A percentile compares a stretch with the other conserved stretches of the same genome.
Conservation (phyloP, 2,113 vertebrate genomes). For the Catharus minimus region DNA sequence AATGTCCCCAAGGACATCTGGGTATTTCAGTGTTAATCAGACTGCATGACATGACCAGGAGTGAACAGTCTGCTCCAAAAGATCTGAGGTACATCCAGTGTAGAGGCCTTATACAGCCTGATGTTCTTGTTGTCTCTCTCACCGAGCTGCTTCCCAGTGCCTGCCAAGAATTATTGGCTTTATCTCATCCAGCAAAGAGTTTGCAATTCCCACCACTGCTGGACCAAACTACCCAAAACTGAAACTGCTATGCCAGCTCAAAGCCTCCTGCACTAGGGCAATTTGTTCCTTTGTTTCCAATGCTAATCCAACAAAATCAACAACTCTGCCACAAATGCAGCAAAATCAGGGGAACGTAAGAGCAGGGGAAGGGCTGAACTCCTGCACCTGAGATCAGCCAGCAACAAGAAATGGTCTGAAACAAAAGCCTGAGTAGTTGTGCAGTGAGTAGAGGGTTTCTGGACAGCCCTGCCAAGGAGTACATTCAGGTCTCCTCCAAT, state of each 20-base stretch:
- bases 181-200: not conserved
- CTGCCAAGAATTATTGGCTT: constrained; percentile 31
- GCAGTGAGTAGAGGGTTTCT: not conserved
- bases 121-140: not conserved
- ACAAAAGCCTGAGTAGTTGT: not conserved
- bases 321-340: not conserved
- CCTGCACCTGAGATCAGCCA: not conserved
- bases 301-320: not conserved
- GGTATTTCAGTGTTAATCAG: not conserved
- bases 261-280: not conserved
- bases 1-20: not conserved
- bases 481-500: not conserved
- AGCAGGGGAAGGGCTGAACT: not conserved
- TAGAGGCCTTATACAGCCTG: not conserved
- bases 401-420: not conserved
- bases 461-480: not conserved
- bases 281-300: not conserved
- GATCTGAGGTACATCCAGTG: not conserved
- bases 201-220: not conserved
- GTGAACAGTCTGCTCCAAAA: constrained; percentile 1
- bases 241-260: not conserved
- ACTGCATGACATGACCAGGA: not conserved
- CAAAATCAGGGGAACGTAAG: not conserved
- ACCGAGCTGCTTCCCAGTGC: not conserved
- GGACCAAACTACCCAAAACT: not conserved